Percentiles rank a stretch among this genome's conserved stretches.
phyloP scores from a whole-genome alignment of 2,113 vertebrate genomes.

The Solenodon paradoxus region DNA sequence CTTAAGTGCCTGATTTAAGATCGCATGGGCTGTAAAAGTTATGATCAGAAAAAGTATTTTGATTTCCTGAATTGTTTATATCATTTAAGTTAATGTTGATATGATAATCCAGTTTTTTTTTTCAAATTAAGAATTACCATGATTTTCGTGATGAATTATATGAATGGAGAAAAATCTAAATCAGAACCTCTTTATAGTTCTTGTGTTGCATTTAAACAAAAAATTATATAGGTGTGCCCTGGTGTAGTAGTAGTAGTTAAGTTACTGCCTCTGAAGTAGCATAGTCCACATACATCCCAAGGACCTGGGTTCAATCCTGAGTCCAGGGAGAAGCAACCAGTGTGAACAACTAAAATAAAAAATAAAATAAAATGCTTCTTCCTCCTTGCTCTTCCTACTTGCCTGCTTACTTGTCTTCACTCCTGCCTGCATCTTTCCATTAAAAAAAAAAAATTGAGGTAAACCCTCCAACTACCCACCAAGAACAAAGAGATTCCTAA shows the following conservation, averaged over 20 bases:
- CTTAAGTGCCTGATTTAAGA: neutral
- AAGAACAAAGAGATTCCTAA: neutral
- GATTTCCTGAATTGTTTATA: neutral
- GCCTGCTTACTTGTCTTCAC: no score
- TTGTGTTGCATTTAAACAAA: constrained; percentile 20
- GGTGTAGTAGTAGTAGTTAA: no score
- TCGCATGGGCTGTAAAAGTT: neutral
- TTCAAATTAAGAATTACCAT: constrained; percentile 7
- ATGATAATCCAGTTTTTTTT: neutral
- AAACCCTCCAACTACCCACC: neutral
- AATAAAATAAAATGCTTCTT: no score
- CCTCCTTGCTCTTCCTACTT: no score
- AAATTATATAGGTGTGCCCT: neutral
- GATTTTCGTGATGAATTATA: constrained; percentile 20
- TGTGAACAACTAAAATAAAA: no score
- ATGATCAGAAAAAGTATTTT: neutral
- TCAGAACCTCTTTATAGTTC: neutral
- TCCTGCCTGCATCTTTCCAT: no score
- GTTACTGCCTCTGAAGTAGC: neutral
- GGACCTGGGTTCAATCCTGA: neutral
- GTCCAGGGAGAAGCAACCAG: no score
- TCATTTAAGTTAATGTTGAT: neutral
- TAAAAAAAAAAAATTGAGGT: neutral
- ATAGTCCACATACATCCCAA: neutral
- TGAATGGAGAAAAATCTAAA: neutral